phyloP scores from a whole-genome alignment of 2,113 vertebrate genomes.

The Phylloscopus whistleri region DNA sequence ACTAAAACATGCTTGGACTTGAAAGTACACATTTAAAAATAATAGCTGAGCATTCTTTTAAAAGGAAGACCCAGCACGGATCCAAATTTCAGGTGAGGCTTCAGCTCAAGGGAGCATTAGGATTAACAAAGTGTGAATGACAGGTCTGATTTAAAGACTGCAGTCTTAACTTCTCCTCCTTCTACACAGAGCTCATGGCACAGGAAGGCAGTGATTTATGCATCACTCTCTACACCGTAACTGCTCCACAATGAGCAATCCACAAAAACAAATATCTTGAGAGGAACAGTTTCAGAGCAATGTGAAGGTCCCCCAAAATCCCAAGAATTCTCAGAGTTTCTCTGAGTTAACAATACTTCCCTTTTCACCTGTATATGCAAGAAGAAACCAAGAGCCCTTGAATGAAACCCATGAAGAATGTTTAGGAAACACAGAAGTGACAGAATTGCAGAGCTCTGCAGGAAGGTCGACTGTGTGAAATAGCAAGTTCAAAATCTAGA shows the following conservation, averaged over 20 bases:
- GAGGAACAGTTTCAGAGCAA: background rate
- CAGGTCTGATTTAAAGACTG: background rate
- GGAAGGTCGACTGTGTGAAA: rapidly evolving
- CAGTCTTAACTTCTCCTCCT: background rate
- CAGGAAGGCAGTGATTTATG: background rate
- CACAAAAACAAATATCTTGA: rapidly evolving
- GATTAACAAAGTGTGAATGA: background rate
- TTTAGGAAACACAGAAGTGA: background rate
- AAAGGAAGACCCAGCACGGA: background rate
- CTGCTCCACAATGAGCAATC: background rate
- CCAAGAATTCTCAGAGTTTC: background rate
- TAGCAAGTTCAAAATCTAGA: background rate
- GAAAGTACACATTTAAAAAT: background rate
- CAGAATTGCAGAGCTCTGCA: background rate
- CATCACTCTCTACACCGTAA: background rate
- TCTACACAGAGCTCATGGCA: background rate
- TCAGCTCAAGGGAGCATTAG: background rate
- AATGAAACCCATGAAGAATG: background rate
- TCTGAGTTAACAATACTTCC: rapidly evolving
- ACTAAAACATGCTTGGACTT: background rate
- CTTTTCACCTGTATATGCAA: rapidly evolving
- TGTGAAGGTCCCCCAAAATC: background rate
- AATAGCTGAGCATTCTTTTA: background rate
- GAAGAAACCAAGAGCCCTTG: background rate
- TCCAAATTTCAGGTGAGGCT: background rate